Conservation (phyloP, 2,797 vertebrate species). For the Esox masquinongy region DNA sequence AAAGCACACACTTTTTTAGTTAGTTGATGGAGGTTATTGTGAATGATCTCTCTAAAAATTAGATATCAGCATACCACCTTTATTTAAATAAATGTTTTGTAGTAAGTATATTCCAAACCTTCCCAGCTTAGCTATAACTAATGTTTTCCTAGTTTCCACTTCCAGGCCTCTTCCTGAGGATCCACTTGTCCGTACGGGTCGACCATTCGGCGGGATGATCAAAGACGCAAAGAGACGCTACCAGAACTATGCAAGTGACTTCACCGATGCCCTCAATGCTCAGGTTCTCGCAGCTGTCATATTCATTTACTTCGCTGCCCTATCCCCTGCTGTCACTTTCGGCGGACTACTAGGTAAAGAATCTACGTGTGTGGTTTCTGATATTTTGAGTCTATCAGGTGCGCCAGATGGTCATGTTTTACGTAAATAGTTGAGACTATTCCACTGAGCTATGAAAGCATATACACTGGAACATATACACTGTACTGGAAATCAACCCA, state of each 20-base stretch:
- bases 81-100: neutral
- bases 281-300: constrained; percentile 92
- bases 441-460: neutral
- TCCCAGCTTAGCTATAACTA: neutral
- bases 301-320: constrained; percentile 96
- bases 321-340: constrained; percentile 93
- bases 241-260: constrained; percentile 89
- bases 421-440: neutral
- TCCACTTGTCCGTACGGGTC: constrained; percentile 81
- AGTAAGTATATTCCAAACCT: neutral
- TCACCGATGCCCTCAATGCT: constrained; percentile 84
- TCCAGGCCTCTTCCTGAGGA: constrained; percentile 71
- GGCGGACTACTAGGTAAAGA: constrained; percentile 87
- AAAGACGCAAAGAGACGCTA: constrained; percentile 86
- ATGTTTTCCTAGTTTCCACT: constrained; percentile 51
- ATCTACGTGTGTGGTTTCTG: constrained; percentile 11
- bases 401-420: neutral
- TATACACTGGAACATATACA: too few species aligned
- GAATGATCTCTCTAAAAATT: neutral
- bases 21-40: too few species aligned
- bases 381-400: neutral
- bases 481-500: too few species aligned
- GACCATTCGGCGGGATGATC: constrained; percentile 86
- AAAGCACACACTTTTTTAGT: too few species aligned
- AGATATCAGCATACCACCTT: neutral